A percentile compares a stretch with the other conserved stretches of the same genome.
These are phyloP conservation scores for Oreochromis spilurus DNA, from an alignment of 2,113 vertebrate species.

Conservation along the genomic window DNA sequence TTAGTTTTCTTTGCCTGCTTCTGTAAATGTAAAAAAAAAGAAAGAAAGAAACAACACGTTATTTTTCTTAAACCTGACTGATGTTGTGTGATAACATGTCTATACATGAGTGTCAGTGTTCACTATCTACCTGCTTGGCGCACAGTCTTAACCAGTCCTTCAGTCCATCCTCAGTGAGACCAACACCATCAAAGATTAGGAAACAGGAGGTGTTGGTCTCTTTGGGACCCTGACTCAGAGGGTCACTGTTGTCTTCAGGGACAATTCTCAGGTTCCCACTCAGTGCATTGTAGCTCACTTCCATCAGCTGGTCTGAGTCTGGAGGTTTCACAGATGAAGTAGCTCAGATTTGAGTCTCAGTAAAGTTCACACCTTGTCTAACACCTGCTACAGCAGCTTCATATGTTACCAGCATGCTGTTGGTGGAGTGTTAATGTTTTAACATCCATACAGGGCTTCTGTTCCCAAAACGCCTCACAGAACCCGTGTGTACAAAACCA, in stretches of 20 bases:
- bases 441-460: conserved; percentile 11
- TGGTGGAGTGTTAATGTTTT: conserved; percentile 33
- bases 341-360: background rate
- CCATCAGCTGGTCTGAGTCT: conserved; percentile 83
- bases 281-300: conserved; percentile 83
- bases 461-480: conserved; percentile 8
- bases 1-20: conserved; percentile 80
- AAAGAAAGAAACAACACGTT: background rate
- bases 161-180: conserved; percentile 83
- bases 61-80: background rate
- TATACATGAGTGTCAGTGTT: background rate
- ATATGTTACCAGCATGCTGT: conserved; percentile 27
- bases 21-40: conserved; percentile 47
- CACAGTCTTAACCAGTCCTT: conserved; percentile 93
- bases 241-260: conserved; percentile 65
- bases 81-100: background rate
- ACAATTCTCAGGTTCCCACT: conserved; percentile 78
- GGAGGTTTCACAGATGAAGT: conserved; percentile 35
- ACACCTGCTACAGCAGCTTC: conserved; percentile 28
- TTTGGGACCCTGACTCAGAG: conserved; percentile 30
- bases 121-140: conserved; percentile 81
- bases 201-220: conserved; percentile 69
- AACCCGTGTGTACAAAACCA: conserved; percentile 9
- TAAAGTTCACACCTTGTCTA: conserved; percentile 5
- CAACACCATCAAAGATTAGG: conserved; percentile 85